Percentiles rank a stretch among this genome's conserved stretches.
These are phyloP conservation scores for Sprattus sprattus DNA, from an alignment of 2,113 vertebrate species.

Conservation along the genomic window DNA sequence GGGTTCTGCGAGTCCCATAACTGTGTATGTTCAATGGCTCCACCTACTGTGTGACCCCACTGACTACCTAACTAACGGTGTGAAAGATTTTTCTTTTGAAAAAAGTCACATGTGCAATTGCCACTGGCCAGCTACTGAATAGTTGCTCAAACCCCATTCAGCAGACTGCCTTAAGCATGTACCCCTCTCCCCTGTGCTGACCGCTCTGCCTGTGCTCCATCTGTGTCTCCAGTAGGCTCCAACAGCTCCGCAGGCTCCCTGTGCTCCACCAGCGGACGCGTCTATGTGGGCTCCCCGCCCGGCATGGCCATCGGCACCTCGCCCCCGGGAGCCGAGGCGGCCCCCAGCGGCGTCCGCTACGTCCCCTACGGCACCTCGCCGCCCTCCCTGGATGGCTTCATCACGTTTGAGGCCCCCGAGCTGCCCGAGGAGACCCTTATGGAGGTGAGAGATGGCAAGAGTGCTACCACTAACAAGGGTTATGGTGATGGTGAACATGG, in stretches of 20 bases:
- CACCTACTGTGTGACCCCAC: background rate
- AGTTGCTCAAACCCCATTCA: background rate
- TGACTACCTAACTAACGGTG: background rate
- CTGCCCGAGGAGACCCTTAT: conserved; percentile 95
- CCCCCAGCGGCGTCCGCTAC: conserved; percentile 83
- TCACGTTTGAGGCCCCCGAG: conserved; percentile 95
- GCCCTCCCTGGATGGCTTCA: conserved; percentile 91
- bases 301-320: conserved; percentile 78
- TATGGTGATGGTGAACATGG: background rate
- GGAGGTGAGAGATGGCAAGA: conserved; percentile 79
- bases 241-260: conserved; percentile 91
- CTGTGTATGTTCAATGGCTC: background rate
- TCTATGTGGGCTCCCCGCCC: conserved; percentile 87
- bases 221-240: conserved; percentile 79
- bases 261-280: conserved; percentile 85
- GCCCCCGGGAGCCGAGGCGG: conserved; percentile 78
- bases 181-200: background rate
- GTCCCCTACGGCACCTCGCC: conserved; percentile 91
- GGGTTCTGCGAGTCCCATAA: background rate
- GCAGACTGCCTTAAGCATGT: background rate
- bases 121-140: too few species aligned
- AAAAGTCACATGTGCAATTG: too few species aligned
- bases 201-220: background rate
- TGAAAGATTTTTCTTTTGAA: too few species aligned
- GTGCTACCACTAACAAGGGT: background rate